Conservation (phyloP, 2,888 invertebrate genomes). For the Abrostola triplasia region DNA sequence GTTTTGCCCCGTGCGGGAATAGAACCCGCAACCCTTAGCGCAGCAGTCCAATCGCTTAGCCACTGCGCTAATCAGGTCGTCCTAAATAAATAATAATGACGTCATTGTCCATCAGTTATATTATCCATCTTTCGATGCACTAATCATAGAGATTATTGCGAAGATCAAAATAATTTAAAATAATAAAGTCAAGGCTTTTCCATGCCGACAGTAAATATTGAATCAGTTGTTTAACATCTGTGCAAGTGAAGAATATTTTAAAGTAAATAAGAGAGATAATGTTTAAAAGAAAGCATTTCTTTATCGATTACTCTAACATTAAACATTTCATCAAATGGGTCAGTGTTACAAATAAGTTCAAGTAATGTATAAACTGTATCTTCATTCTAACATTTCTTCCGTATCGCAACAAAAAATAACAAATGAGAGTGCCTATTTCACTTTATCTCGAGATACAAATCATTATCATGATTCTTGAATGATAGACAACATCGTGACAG, state of each 20-base stretch:
- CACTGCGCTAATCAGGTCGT: no score
- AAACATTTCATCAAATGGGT: no score
- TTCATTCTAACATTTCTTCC: no score
- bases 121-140: slow-evolving; percentile 37
- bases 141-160: slow-evolving; percentile 30
- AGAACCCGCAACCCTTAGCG: no score
- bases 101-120: slow-evolving; percentile 29
- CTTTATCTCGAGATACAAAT: slow-evolving; percentile 8
- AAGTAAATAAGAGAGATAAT: neutral
- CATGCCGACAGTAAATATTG: slow-evolving; percentile 8
- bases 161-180: slow-evolving; percentile 28
- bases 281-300: neutral
- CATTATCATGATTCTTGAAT: slow-evolving; percentile 13
- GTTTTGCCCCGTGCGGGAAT: no score
- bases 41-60: no score
- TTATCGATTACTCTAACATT: neutral
- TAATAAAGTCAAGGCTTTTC: slow-evolving; percentile 16
- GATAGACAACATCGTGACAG: slow-evolving; percentile 8
- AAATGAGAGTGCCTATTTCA: neutral
- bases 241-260: neutral
- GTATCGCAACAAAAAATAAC: no score
- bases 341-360: no score
- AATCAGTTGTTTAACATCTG: slow-evolving; percentile 3
- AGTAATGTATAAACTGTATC: no score
- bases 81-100: slow-evolving; percentile 24